Evolutionary conservation across 2,113 vertebrate genomes (phyloP), one percentile per base, ranked within the genome.

Genomic region (Vireo altiloquus): DNA sequence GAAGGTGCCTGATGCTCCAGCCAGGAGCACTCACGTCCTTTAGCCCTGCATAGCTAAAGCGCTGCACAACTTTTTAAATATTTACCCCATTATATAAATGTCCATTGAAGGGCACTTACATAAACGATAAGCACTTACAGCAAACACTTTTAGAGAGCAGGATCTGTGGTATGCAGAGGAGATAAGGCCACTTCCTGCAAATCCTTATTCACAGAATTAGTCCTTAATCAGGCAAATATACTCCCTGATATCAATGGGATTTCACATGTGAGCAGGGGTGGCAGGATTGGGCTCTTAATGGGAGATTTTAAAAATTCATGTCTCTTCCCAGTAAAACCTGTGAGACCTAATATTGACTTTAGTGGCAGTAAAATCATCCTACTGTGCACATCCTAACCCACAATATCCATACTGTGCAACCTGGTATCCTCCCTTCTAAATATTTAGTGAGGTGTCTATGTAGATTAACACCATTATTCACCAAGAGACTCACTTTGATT

Each of bases 51-150:
- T 96, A 94, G 94, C 69, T 97, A 69, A 96, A 95, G 80, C 44
- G 0, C 96, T 54, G 76, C 95, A 95, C 90, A 90, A 96, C 93
- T 95, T 96, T 93, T 97, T 93, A 95, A 97, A 96, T 97, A 96
- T 97, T 96, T 96, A 97, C 95, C 88, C 93, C 94, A 91, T 97
- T 97, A 96, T 94, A 97, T 93, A 94, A 96, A 96, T 95, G 96
- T 96, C 94, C 90, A 97, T 42, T 94, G 94, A 96, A 97, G 95
- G 95, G 95, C 95, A 96, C 96, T 97, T 97, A 96, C 95, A 96
- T 89, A 96, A 96, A 94, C 1, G 94, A 97, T 97, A 96, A 96
- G 95, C 50, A 1, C 88, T 93, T 72, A 96, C 90, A 93, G 96
- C 94, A 97, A 97, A 96, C 94, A 93, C 94, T 92, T 97, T 96